Base-by-base conservation (phyloP, 2,888 invertebrate species). In the Aquatica leii region DNA sequence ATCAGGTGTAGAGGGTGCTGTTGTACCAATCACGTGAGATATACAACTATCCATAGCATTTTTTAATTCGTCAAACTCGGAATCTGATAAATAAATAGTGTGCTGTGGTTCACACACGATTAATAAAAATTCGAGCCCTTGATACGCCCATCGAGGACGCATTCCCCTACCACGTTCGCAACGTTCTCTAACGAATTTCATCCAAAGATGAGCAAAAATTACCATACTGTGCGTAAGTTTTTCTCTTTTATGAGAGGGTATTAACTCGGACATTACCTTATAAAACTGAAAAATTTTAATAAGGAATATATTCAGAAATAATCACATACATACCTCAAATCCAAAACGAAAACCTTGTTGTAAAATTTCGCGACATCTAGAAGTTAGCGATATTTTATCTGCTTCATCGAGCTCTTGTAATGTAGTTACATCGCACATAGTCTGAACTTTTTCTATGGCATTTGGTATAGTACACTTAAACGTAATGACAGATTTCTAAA, bases 291-390 rank as follows among this genome's bases (percentile, higher is more conserved):
- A 50, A 67, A 24, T n/a, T 50, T 37, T 6, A 52, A 17, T 35
- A 41, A 43, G 3, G 4, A 24, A 21, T 21, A 20, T 40, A 41
- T 40, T 40, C 3, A 15, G 15, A 18, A 49, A 17, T 21, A 18
- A 49, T 3, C 11, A 46, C 11, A 46, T 46, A 11, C 74, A 78
- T 71, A 89, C 89, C 86, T 97, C 96, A 78, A 96, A 97, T 9
- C 94, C 95, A 76, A 95, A 93, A 78, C 92, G 91, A 82, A 91
- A 97, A 55, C 93, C 92, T 80, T 95, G 94, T 82, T 95, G 91
- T 67, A 96, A 82, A 52, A 92, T 90, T 78, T 93, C 93, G 1
- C 91, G 83, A 34, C 89, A 88, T 48, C 91, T 83, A 5, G 88
- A 87, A 41, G 86, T 81, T 11, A 92, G 82, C 3, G 88, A 85